Conservation (phyloP, 2,797 vertebrate species). For the Scarus forsteni region DNA sequence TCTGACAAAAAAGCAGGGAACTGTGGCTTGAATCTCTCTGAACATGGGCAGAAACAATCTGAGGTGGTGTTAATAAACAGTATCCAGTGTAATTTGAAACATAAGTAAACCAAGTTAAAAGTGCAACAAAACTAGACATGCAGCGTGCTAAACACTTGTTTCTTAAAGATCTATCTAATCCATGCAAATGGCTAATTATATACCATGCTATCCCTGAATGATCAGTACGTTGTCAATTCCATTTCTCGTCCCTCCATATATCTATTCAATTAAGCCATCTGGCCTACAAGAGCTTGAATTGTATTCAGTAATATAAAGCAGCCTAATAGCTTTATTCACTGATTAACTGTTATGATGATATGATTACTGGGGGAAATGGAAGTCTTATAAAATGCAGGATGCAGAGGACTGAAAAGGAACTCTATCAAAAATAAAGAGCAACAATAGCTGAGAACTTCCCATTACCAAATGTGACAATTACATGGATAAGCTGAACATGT, state of each 20-base stretch:
- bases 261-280: conserved; percentile 11
- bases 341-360: conserved; percentile 48
- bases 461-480: conserved; percentile 45
- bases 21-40: no score
- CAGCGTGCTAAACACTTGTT: no score
- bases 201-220: background rate
- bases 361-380: conserved; percentile 45
- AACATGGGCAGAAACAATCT: no score
- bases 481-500: conserved; percentile 45
- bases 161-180: no score
- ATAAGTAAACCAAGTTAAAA: no score
- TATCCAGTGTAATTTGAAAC: no score
- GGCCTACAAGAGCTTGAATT: conserved; percentile 1
- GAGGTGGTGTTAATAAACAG: no score
- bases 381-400: conserved; percentile 25
- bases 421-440: conserved; percentile 35
- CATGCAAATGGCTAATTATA: no score
- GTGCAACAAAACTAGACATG: no score
- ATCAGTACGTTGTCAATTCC: conserved; percentile 6
- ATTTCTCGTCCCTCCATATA: background rate
- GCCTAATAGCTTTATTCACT: conserved; percentile 38
- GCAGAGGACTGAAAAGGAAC: conserved; percentile 31
- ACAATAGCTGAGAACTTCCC: conserved; percentile 42
- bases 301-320: conserved; percentile 23
- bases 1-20: no score